Evolutionary conservation across 2,888 invertebrate genomes (phyloP).

Genomic region (Limenitis camilla): DNA sequence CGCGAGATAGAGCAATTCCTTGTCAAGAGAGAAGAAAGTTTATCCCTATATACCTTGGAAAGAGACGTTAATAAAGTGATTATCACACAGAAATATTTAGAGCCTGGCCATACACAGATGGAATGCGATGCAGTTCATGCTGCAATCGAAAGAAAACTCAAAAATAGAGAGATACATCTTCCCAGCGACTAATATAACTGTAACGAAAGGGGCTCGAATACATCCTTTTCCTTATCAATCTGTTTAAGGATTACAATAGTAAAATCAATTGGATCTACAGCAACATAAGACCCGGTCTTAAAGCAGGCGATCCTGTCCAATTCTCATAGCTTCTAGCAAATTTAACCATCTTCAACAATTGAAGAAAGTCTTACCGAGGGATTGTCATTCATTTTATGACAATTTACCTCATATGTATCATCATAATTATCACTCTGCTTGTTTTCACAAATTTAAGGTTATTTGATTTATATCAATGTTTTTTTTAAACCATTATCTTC

Average conservation of each 20-base stretch:
- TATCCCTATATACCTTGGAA: too few relatives aligned
- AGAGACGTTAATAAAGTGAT: too few relatives aligned
- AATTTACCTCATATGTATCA: too few relatives aligned
- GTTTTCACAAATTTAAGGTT: too few relatives aligned
- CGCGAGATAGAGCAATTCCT: too few relatives aligned
- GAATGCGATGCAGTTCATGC: too few relatives aligned
- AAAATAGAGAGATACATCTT: constrained; percentile 12
- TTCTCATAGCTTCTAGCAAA: constrained; percentile 1
- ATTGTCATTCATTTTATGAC: too few relatives aligned
- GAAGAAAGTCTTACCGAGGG: not conserved
- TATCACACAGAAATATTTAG: constrained; percentile 3
- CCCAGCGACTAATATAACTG: constrained; percentile 11
- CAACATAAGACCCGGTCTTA: constrained; percentile 1
- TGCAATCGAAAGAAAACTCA: constrained; percentile 11
- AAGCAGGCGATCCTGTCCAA: constrained; percentile 3
- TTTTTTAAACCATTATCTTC: too few relatives aligned
- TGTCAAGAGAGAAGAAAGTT: too few relatives aligned
- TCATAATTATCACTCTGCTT: too few relatives aligned
- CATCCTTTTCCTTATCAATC: not conserved
- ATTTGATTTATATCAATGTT: too few relatives aligned
- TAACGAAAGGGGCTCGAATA: constrained; percentile 7
- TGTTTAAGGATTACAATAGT: constrained; percentile 5
- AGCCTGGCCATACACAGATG: constrained; percentile 1
- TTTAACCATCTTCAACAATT: constrained; percentile 3
- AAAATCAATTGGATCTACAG: constrained; percentile 8